phyloP scores from a whole-genome alignment of 2,797 vertebrate species.

The Bryconaethiops microstoma region DNA sequence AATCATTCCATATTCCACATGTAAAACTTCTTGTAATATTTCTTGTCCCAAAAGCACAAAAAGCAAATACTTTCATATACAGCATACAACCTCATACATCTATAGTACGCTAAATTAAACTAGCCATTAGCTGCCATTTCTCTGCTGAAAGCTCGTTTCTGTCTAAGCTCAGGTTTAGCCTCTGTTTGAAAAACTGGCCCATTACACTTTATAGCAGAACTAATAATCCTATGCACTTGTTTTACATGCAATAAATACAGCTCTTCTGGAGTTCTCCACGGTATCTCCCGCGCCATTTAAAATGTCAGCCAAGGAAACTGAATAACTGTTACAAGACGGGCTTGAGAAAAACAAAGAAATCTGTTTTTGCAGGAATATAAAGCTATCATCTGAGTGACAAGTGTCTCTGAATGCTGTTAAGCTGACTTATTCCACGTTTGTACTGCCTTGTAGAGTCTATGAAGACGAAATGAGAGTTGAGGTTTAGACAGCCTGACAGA shows the following conservation, averaged over 20 bases:
- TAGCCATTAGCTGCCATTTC: background rate
- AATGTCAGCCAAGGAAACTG: background rate
- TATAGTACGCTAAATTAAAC: background rate
- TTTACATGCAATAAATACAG: constrained; percentile 1
- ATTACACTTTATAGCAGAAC: background rate
- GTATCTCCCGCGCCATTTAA: background rate
- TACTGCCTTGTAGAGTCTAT: background rate
- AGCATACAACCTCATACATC: too few relatives aligned
- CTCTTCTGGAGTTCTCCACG: background rate
- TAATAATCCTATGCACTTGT: background rate
- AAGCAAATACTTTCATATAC: background rate
- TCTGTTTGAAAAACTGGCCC: background rate
- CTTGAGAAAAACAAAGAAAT: background rate
- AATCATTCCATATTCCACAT: background rate
- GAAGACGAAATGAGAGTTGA: background rate
- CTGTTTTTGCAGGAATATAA: background rate
- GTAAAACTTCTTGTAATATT: background rate
- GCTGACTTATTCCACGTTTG: background rate
- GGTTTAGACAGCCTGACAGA: background rate
- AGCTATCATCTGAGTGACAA: background rate
- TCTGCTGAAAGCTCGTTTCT: background rate
- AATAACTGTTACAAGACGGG: background rate
- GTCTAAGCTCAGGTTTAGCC: background rate
- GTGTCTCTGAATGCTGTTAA: background rate
- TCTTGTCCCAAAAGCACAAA: background rate